Base-by-base conservation (phyloP, 2,888 invertebrate genomes). In the Lycia hirtaria region DNA sequence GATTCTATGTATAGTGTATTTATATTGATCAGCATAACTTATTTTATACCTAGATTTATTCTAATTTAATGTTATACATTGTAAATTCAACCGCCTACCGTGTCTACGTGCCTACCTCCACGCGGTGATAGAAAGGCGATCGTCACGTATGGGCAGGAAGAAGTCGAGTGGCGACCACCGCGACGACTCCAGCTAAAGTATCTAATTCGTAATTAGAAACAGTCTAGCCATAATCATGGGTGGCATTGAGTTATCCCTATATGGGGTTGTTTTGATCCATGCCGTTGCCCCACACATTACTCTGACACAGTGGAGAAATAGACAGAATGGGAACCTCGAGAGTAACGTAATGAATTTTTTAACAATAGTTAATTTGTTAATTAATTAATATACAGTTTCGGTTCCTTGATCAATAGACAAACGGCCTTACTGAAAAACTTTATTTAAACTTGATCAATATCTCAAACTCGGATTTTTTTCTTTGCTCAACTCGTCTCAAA, bases 231-330 rank as follows among this genome's bases (percentile, higher is more conserved):
- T 63, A 53, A 59, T 54, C 54, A 55, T 56, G 56, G 72, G 59
- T 72, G 85, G 75, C 88, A 85, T 88, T 88, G 87, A 79, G 63
- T 54, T 37, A 58, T 30, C 84, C 80, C 55, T 82, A 80, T 28
- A 79, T 68, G 84, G 85, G 78, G 76, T 81, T 87, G 88, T 88
- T 89, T 82, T 83, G 78, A 77, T 78, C 74, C 68, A 71, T 74
- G 83, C 72, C 81, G 75, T 81, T 83, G 84, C 81, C 83, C 74
- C 72, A 52, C 52, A 62, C 61, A 76, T 71, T 72, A 64, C 49
- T 56, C 64, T 61, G 43, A 28, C 54, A 56, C 48, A 61, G 66
- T n/a, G 2, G 20, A 45, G 51, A 43, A 19, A 50, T 10, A 22
- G 17, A 49, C n/a, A n/a, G 40, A 30, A 22, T 3, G 14, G 28